Evolutionary conservation across 1,140 invertebrate genomes (phyloP).

Genomic region (Drosophila pachea): DNA sequence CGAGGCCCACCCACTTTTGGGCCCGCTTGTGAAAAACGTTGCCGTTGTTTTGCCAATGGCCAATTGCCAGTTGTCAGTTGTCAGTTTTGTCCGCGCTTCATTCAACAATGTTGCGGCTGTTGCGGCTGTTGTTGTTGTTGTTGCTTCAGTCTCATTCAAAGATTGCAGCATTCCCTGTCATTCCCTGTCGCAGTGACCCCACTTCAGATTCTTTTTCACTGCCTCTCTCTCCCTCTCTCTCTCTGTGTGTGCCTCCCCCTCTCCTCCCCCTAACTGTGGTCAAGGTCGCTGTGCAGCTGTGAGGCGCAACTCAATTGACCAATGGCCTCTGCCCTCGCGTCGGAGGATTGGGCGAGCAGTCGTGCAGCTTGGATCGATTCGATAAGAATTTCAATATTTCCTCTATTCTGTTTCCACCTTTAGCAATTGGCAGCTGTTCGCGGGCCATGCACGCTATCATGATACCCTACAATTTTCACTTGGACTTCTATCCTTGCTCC

Average conservation of each 20-base stretch:
- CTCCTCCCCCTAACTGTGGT: conserved; percentile 35
- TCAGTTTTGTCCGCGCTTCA: conserved; percentile 48
- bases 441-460: no score
- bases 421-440: no score
- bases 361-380: conserved; percentile 57
- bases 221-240: neutral
- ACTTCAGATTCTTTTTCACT: no score
- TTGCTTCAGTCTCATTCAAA: conserved; percentile 46
- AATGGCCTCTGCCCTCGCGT: neutral
- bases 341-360: conserved; percentile 26
- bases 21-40: conserved; percentile 47
- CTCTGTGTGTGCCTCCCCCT: no score
- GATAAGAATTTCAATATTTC: conserved; percentile 43
- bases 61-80: conserved; percentile 18
- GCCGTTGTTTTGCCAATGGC: neutral
- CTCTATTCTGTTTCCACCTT: conserved; percentile 12
- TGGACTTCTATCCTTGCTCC: no score
- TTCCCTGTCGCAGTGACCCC: no score
- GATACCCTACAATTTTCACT: no score
- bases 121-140: neutral
- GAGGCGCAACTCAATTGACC: neutral
- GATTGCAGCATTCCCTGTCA: neutral
- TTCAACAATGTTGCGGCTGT: conserved; percentile 58
- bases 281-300: conserved; percentile 51
- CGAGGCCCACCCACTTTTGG: conserved; percentile 57